Conservation (phyloP, 2,797 vertebrate species). For the Rhinatrema bivittatum region DNA sequence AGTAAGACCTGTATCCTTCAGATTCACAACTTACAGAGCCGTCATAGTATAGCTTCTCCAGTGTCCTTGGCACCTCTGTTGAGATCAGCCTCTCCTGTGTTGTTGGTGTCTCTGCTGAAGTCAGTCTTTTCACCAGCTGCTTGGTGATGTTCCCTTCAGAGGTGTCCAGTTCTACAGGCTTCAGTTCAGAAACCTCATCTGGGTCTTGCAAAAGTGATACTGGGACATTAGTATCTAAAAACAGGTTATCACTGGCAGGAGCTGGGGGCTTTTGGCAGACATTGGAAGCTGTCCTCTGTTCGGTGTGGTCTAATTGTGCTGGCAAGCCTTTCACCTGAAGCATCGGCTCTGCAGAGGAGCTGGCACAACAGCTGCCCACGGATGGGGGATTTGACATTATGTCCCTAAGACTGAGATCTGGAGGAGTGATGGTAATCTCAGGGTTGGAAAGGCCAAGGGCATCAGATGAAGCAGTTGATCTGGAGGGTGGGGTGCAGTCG, state of each 20-base stretch:
- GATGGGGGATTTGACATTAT: slow-evolving; percentile 34
- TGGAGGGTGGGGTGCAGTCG: slow-evolving; percentile 44
- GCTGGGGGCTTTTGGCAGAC: slow-evolving; percentile 34
- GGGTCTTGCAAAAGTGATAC: slow-evolving; percentile 63
- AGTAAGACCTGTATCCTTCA: slow-evolving; percentile 73
- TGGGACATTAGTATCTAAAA: slow-evolving; percentile 54
- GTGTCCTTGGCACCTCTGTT: slow-evolving; percentile 54
- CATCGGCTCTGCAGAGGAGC: slow-evolving; percentile 27
- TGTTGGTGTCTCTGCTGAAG: slow-evolving; percentile 66
- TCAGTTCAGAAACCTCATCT: slow-evolving; percentile 71
- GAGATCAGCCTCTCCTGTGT: slow-evolving; percentile 61
- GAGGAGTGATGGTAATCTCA: slow-evolving; percentile 73
- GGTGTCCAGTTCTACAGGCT: slow-evolving; percentile 88
- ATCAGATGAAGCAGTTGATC: slow-evolving; percentile 29
- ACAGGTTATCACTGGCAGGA: slow-evolving; percentile 52
- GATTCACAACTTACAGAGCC: slow-evolving; percentile 65
- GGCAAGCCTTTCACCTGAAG: slow-evolving; percentile 21
- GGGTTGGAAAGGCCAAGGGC: slow-evolving; percentile 62
- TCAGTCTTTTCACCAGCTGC: slow-evolving; percentile 89
- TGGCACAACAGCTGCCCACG: slow-evolving; percentile 25
- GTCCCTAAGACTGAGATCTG: slow-evolving; percentile 43
- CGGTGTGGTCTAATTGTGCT: background rate
- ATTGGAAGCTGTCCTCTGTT: slow-evolving; percentile 25
- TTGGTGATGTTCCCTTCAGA: slow-evolving; percentile 88
- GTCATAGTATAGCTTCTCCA: slow-evolving; percentile 43